Base-by-base conservation (phyloP, 2,888 invertebrate species). In the Sarcophaga carnaria region DNA sequence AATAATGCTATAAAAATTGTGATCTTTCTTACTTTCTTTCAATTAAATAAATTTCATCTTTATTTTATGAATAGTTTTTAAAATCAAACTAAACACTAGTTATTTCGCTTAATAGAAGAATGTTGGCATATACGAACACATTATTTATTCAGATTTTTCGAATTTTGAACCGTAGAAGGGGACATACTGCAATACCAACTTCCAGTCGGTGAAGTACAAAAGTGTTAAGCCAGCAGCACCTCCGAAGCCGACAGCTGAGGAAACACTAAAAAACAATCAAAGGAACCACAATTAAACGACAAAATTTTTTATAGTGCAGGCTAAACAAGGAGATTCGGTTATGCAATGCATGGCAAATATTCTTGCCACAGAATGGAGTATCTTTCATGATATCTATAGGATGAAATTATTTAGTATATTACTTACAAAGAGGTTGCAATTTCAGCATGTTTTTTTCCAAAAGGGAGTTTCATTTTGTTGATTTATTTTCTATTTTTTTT, bases 151-250 rank as follows among this genome's bases (percentile, higher is more conserved):
- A 82, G 90, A 89, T 83, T 94, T 94, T 62, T 94, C 93, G 92
- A 96, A 97, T 93, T 97, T 97, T 88, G 95, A 95, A 89, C 95
- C 95, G 93, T 97, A 97, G 93, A 95, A 96, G 27, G 97, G 97
- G 88, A 97, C 93, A 92, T 96, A 95, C 89, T 95, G 94, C 72
- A 96, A 94, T 88, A 97, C 94, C 74, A 95, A 91, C 93, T 95
- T 96, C 97, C 97, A 97, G 91, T 97, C 97, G 0, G 97, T 97
- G 89, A 96, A 94, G 93, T 97, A 97, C 3, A 96, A 93, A 12
- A 96, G 88, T 0, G 94, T 94, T 37, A 95, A 90, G 83, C 95
- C 94, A n/a, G 94, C 96, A 0, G 95, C 94, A 59, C 95, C 95
- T 67, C 97, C 97, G 91, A 95, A 97, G 0, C 94, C 94, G 0